Percentiles rank a stretch among this genome's conserved stretches.
phyloP scores from a whole-genome alignment of 2,113 vertebrate genomes.

The Zosterops japonicus region DNA sequence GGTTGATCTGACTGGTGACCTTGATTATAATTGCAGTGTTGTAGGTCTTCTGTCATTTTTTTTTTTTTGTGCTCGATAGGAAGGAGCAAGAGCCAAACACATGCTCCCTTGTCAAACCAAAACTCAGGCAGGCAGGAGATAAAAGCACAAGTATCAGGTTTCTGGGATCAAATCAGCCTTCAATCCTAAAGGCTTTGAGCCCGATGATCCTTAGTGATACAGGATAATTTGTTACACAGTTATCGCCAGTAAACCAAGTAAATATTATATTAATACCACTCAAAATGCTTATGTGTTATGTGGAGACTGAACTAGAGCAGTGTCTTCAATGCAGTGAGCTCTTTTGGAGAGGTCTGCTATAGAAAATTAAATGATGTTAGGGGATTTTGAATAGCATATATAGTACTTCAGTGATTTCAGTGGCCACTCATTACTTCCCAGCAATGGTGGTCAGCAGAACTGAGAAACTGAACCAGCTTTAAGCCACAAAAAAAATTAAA shows the following conservation, averaged over 20 bases:
- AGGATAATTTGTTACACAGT: background rate
- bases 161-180: background rate
- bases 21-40: background rate
- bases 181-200: background rate
- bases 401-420: background rate
- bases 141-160: background rate
- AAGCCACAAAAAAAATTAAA: background rate
- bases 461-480: background rate
- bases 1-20: background rate
- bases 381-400: background rate
- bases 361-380: background rate
- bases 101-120: background rate
- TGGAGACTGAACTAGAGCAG: background rate
- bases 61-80: background rate
- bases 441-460: background rate
- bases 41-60: background rate
- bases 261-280: background rate
- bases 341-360: background rate
- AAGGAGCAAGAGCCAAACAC: background rate
- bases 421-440: background rate
- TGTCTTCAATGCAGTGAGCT: background rate
- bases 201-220: background rate
- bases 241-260: background rate
- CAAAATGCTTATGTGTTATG: background rate
- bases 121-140: background rate